These are phyloP conservation scores for Parauchenoglanis punctatus DNA, from an alignment of 2,797 vertebrate genomes.

Conservation along the genomic window DNA sequence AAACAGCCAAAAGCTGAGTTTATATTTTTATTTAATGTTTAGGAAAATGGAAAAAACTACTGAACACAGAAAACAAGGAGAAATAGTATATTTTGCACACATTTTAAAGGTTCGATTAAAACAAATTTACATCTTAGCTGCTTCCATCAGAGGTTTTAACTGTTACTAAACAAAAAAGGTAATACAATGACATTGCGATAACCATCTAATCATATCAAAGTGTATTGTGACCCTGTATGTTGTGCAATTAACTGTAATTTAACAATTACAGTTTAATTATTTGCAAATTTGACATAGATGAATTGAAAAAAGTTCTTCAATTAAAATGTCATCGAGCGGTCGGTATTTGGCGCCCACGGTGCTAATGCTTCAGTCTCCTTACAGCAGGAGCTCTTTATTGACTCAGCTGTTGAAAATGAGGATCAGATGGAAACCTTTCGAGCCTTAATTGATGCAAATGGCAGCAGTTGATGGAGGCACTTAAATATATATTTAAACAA, in stretches of 20 bases:
- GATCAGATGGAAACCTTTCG: conserved; percentile 48
- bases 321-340: neutral
- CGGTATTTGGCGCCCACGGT: neutral
- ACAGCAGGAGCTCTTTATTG: conserved; percentile 24
- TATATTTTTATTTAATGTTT: neutral
- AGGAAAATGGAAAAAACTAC: neutral
- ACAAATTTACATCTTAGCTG: neutral
- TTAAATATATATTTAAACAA: conserved; percentile 41
- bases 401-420: conserved; percentile 29
- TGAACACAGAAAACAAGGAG: neutral
- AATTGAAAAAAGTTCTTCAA: neutral
- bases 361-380: conserved; percentile 21
- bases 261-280: neutral
- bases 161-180: neutral
- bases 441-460: conserved; percentile 40
- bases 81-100: neutral
- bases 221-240: neutral
- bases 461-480: conserved; percentile 36
- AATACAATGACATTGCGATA: neutral
- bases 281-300: neutral
- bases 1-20: no score
- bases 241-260: no score
- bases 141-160: neutral
- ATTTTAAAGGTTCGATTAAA: neutral
- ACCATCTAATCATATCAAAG: neutral